Conservation (phyloP, 2,888 invertebrate species). For the Sinotaia quadrata region DNA sequence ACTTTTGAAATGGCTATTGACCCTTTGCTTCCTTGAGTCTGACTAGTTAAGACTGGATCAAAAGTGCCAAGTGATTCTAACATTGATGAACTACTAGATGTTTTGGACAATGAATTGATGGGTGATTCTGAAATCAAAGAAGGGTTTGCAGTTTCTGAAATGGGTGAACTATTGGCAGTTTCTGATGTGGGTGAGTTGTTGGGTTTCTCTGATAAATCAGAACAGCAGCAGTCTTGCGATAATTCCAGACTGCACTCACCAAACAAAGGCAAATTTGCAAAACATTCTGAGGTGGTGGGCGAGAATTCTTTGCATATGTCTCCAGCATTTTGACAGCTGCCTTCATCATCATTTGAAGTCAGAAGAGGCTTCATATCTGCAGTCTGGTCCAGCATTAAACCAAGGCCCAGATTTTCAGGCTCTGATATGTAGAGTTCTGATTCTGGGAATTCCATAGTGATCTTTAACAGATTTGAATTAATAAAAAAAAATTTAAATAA, state of each 20-base stretch:
- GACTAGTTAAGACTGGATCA: no score
- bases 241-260: constrained; percentile 23
- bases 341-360: not conserved
- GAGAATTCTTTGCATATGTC: constrained; percentile 26
- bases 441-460: constrained; percentile 24
- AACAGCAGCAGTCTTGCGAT: constrained; percentile 20
- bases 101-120: not conserved
- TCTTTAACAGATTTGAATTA: no score
- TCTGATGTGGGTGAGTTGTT: not conserved
- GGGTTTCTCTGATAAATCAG: constrained; percentile 10
- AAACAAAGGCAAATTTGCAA: constrained; percentile 25
- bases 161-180: no score
- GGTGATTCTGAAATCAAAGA: not conserved
- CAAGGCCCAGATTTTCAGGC: constrained; percentile 7
- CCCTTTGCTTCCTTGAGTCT: not conserved
- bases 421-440: constrained; percentile 9
- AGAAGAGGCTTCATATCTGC: constrained; percentile 12
- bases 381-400: constrained; percentile 16
- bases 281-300: constrained; percentile 23
- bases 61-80: no score
- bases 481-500: no score
- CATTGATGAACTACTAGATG: no score
- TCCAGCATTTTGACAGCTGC: not conserved
- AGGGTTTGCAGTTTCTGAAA: no score
- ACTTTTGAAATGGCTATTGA: no score